Evolutionary conservation across 2,113 vertebrate genomes (phyloP), one percentile per base, ranked within the genome.

Genomic region (Protobothrops mucrosquamatus): DNA sequence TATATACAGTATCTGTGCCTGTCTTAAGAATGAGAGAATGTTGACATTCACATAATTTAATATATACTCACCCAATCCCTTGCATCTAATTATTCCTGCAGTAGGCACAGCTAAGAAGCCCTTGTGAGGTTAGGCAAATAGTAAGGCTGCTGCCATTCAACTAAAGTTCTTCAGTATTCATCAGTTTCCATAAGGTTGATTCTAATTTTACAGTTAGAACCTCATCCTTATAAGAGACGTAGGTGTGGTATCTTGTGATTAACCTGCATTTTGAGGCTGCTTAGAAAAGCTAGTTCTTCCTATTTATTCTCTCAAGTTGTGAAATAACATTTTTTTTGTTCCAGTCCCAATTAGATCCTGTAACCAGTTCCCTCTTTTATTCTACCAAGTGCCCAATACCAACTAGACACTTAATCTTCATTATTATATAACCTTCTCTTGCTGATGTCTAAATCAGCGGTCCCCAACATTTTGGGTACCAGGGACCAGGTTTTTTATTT

Each of bases 81-180:
- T 81, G 74, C 74, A 81, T 81, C 18, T 81, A 57, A 5, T 89
- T 0, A 4, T 0, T 0, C 57, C 52, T 0, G 48, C 0, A 26
- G 34, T 43, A 55, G 91, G 46, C 46, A 18, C 14, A 0, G 56
- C 29, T 1, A 2, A 92, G 89, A 87, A 92, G 57, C 57, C 14
- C 9, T 0, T 0, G 6, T 46, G 43, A 24, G 10, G 29, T 0
- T 34, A 34, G 0, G 0, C 48, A 9, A 74, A 3, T 26, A 57
- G 92, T 64, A 29, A 0, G 0, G 1, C 54, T 23, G 52, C 26
- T n/a, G 74, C 46, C 46, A 91, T 89, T 14, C 87, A 34, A 11
- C n/a, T 48, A 46, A 9, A 39, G 61, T 90, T 10, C 43, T 43
- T 2, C 12, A 20, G 20, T 6, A 55, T 2, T 0, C 46, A 24